Evolutionary conservation across 2,113 vertebrate species (phyloP).

Genomic region (Gasterosteus aculeatus): DNA sequence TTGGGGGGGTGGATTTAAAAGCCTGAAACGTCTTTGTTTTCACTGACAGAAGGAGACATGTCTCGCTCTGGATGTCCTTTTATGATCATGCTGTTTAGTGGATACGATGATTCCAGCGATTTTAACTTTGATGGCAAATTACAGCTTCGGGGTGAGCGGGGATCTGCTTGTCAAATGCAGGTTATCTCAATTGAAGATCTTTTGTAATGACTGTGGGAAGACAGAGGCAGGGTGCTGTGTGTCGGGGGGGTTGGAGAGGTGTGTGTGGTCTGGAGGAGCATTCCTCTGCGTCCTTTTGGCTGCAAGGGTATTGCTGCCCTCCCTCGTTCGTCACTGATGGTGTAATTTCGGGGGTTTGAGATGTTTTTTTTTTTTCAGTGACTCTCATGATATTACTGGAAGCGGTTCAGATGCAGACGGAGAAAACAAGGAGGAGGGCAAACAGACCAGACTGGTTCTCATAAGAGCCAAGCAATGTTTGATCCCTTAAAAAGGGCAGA

Average conservation of each 20-base stretch:
- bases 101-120: slow-evolving; percentile 11
- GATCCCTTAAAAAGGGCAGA: not conserved
- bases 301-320: slow-evolving; percentile 66
- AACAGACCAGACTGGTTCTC: not conserved
- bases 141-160: not conserved
- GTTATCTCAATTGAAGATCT: slow-evolving; percentile 43
- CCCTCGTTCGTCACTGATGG: slow-evolving; percentile 43
- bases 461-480: not conserved
- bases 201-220: slow-evolving; percentile 41
- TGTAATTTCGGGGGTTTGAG: slow-evolving; percentile 40
- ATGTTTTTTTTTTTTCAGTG: not conserved
- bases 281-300: slow-evolving; percentile 69
- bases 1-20: slow-evolving; percentile 10
- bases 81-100: slow-evolving; percentile 17
- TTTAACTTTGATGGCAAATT: slow-evolving; percentile 11
- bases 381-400: not conserved
- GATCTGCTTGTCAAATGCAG: slow-evolving; percentile 32
- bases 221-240: slow-evolving; percentile 33
- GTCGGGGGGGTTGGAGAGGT: slow-evolving; percentile 11
- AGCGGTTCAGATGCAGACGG: not conserved
- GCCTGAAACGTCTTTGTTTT: slow-evolving; percentile 50
- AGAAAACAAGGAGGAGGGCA: not conserved
- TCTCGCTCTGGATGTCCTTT: not conserved
- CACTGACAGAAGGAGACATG: slow-evolving; percentile 8
- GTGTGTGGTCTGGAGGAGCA: slow-evolving; percentile 52